Percentiles rank a stretch among this genome's conserved stretches.
These are phyloP conservation scores for Musca domestica DNA, from an alignment of 1,140 invertebrate species.

Conservation along the genomic window DNA sequence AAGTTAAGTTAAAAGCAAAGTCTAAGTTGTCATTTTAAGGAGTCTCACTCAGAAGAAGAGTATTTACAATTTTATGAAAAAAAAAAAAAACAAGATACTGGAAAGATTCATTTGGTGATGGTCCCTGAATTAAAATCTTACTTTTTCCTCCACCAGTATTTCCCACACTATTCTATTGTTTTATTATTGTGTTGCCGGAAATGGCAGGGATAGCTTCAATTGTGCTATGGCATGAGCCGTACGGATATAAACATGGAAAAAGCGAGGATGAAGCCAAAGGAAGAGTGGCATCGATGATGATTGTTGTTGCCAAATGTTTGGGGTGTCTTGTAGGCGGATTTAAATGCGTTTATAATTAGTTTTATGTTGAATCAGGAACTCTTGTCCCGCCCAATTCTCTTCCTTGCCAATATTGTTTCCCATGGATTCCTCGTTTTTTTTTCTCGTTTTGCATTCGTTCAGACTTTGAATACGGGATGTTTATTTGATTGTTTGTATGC, in stretches of 20 bases:
- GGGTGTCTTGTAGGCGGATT: slow-evolving; percentile 21
- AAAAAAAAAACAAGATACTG: not conserved
- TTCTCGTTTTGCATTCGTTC: too few species aligned
- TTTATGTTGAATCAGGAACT: slow-evolving; percentile 1
- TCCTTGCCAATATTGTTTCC: too few species aligned
- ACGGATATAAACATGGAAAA: not conserved
- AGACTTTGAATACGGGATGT: too few species aligned
- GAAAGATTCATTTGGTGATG: not conserved
- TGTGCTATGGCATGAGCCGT: not conserved
- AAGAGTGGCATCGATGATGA: not conserved
- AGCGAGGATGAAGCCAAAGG: not conserved
- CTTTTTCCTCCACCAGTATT: not conserved
- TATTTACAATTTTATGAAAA: slow-evolving; percentile 9
- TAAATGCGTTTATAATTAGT: slow-evolving; percentile 20
- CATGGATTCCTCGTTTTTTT: too few species aligned
- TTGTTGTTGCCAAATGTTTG: slow-evolving; percentile 11
- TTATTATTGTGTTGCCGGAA: not conserved
- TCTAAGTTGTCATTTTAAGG: slow-evolving; percentile 16
- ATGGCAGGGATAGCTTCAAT: not conserved
- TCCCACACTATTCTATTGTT: not conserved
- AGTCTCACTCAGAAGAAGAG: slow-evolving; percentile 5
- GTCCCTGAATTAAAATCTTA: not conserved
- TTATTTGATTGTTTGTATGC: too few species aligned
- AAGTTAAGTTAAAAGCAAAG: not conserved
- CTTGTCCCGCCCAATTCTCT: too few species aligned